A percentile compares a stretch with the other conserved stretches of the same genome.
Evolutionary conservation across 2,888 invertebrate species (phyloP).

Genomic region (Hoplodrina blanda): DNA sequence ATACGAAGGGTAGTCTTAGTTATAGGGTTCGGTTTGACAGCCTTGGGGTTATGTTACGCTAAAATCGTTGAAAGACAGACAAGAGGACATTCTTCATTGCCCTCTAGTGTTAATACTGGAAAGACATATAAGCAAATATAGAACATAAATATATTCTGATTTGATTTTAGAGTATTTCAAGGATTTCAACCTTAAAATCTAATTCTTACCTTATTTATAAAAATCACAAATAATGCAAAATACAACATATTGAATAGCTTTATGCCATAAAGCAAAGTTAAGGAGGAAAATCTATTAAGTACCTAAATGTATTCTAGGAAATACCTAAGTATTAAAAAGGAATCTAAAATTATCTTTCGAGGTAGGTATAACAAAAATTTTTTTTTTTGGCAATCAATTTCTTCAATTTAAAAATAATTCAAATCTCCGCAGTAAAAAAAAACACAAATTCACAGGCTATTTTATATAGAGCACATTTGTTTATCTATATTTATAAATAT

Average conservation of each 20-base stretch:
- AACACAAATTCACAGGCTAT: too few species aligned
- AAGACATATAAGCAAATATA: too few species aligned
- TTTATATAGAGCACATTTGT: too few species aligned
- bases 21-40: too few species aligned
- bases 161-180: too few species aligned
- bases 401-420: background rate
- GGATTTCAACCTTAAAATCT: background rate
- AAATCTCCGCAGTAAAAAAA: background rate
- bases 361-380: too few species aligned
- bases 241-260: background rate
- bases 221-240: background rate
- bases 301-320: background rate
- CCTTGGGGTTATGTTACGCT: too few species aligned
- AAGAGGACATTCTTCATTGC: too few species aligned
- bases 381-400: background rate
- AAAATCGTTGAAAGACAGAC: too few species aligned
- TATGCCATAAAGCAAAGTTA: background rate
- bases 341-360: background rate
- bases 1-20: too few species aligned
- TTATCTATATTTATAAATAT: background rate
- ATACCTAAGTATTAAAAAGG: background rate
- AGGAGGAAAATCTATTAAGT: conserved; percentile 1
- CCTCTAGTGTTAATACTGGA: too few species aligned
- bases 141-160: too few species aligned
- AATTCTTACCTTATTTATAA: background rate